A percentile compares a stretch with the other conserved stretches of the same genome.
These are phyloP conservation scores for Mellivora capensis DNA, from an alignment of 2,113 vertebrate genomes.

Conservation along the genomic window DNA sequence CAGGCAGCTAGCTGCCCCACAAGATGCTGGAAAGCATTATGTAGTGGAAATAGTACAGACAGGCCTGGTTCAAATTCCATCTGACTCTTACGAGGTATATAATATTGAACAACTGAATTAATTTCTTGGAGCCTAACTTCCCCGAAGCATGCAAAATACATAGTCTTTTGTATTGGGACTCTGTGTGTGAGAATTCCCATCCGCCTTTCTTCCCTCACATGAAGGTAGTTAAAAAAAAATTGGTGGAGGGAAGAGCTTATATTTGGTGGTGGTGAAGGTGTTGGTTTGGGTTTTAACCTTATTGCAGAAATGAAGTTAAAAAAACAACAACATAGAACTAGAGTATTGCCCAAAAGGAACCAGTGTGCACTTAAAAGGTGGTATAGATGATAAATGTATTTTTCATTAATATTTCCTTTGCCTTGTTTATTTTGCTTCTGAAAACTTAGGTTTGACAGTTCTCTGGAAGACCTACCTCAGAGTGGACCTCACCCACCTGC, in stretches of 20 bases:
- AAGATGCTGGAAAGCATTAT: not conserved
- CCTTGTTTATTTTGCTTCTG: conserved; percentile 59
- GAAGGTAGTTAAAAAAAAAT: not conserved
- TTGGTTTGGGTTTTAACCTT: conserved; percentile 35
- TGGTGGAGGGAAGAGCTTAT: not conserved
- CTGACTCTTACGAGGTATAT: not conserved
- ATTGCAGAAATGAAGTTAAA: not conserved
- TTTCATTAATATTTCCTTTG: conserved; percentile 59
- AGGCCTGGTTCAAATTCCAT: not conserved
- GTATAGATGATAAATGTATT: not conserved
- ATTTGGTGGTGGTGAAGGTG: not conserved
- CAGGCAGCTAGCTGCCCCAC: not conserved
- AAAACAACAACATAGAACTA: not conserved
- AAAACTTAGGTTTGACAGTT: conserved; percentile 71
- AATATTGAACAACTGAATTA: not conserved
- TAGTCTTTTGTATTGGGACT: not conserved
- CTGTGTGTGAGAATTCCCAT: not conserved
- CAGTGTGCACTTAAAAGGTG: not conserved
- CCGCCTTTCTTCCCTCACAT: not conserved
- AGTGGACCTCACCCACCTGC: conserved; percentile 38
- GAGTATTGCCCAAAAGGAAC: not conserved
- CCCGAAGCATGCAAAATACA: not conserved
- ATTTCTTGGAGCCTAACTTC: not conserved
- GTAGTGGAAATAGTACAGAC: not conserved
- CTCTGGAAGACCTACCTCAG: conserved; percentile 64